A percentile compares a stretch with the other conserved stretches of the same genome.
Conservation (phyloP, 2,888 invertebrate genomes). For the Elmis aenea region DNA sequence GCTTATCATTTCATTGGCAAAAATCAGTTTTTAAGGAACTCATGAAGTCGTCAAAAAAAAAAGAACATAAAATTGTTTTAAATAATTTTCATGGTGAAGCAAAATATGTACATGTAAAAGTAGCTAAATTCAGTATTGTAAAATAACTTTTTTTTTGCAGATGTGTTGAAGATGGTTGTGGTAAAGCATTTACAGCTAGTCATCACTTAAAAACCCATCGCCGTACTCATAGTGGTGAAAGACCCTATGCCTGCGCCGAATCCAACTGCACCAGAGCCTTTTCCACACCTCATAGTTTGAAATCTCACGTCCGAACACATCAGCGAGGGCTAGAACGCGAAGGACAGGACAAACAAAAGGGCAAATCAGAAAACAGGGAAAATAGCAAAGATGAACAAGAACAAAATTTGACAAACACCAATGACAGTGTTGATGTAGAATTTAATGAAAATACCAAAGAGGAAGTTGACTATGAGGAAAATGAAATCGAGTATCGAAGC, state of each 20-base stretch:
- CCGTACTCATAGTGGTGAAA: constrained; percentile 72
- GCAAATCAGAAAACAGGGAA: constrained; percentile 9
- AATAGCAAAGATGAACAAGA: constrained; percentile 1
- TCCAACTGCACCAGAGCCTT: constrained; percentile 70
- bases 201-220: constrained; percentile 91
- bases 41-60: too few species aligned
- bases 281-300: constrained; percentile 78
- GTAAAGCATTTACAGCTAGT: constrained; percentile 89
- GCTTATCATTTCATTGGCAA: too few species aligned
- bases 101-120: background rate
- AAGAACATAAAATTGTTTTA: constrained; percentile 2
- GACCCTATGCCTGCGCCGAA: constrained; percentile 70
- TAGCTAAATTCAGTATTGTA: too few species aligned
- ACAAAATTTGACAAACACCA: too few species aligned
- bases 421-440: too few species aligned
- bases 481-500: too few species aligned
- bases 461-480: too few species aligned
- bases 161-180: constrained; percentile 78
- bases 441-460: too few species aligned
- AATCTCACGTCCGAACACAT: constrained; percentile 74
- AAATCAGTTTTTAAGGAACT: too few species aligned
- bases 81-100: background rate
- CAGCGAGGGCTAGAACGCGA: constrained; percentile 35
- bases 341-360: constrained; percentile 5
- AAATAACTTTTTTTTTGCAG: constrained; percentile 46